Evolutionary conservation across 2,888 invertebrate genomes (phyloP).

Genomic region (Siphonodentalium dalli): DNA sequence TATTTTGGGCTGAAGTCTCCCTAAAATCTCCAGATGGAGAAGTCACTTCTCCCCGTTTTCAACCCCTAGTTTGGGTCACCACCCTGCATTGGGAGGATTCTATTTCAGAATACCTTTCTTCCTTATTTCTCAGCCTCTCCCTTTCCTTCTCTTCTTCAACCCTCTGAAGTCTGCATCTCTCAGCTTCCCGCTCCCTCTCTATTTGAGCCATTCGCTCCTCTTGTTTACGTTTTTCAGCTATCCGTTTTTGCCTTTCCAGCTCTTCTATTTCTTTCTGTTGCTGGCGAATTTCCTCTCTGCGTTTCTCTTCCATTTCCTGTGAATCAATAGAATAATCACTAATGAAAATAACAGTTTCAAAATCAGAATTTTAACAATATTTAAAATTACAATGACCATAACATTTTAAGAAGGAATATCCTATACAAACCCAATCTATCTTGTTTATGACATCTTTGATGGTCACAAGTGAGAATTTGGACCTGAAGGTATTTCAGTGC

Average conservation of each 20-base stretch:
- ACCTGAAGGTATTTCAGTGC: no score
- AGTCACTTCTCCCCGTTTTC: no score
- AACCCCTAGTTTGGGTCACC: no score
- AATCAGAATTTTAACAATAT: no score
- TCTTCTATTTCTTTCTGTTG: slow-evolving; percentile 40
- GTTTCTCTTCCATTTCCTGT: slow-evolving; percentile 38
- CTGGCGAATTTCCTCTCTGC: slow-evolving; percentile 30
- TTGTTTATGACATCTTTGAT: no score
- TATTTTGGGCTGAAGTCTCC: no score
- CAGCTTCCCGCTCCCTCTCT: slow-evolving; percentile 32
- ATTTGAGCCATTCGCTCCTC: slow-evolving; percentile 34
- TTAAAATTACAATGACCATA: no score
- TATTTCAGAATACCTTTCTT: slow-evolving; percentile 40
- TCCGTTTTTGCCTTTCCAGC: slow-evolving; percentile 29
- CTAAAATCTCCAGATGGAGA: no score
- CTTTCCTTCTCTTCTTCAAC: slow-evolving; percentile 33
- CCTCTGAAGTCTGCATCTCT: slow-evolving; percentile 25
- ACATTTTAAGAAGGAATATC: no score
- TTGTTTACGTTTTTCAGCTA: slow-evolving; percentile 35
- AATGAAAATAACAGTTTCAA: neutral
- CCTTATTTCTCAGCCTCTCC: slow-evolving; percentile 27
- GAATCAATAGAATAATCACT: neutral
- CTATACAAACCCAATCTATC: no score
- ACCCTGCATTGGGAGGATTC: no score
- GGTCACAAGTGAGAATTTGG: no score